These are phyloP conservation scores for Gryllus bimaculatus DNA, from an alignment of 1,140 invertebrate genomes.

Conservation along the genomic window DNA sequence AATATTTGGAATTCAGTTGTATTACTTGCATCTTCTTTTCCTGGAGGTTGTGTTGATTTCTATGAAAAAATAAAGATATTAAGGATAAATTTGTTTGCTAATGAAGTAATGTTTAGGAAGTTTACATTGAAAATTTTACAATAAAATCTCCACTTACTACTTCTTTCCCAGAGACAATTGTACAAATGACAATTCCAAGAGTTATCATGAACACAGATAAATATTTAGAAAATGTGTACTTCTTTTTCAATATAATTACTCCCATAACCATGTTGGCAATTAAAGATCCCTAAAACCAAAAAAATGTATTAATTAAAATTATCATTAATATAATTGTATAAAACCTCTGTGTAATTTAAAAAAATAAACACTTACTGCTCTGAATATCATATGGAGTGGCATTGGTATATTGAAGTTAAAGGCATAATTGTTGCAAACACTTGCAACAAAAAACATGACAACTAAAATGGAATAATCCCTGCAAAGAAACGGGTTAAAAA, in stretches of 20 bases:
- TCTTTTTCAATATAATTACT: slow-evolving; percentile 77
- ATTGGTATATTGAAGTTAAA: slow-evolving; percentile 96
- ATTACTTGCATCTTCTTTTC: slow-evolving; percentile 20
- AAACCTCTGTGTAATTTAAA: not conserved
- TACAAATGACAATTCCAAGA: slow-evolving; percentile 82
- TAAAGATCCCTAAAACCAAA: slow-evolving; percentile 72
- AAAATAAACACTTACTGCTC: slow-evolving; percentile 59
- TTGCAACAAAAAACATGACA: slow-evolving; percentile 82
- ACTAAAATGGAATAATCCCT: slow-evolving; percentile 82
- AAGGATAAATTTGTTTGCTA: not conserved
- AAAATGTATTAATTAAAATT: slow-evolving; percentile 25
- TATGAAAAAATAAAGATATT: slow-evolving; percentile 8
- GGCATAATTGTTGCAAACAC: slow-evolving; percentile 92
- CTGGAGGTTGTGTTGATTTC: slow-evolving; percentile 17
- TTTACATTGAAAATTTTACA: not conserved
- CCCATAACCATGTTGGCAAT: slow-evolving; percentile 96
- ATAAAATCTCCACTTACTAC: slow-evolving; percentile 34
- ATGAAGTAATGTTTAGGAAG: too few species aligned
- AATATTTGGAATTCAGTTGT: slow-evolving; percentile 46
- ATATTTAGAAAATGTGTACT: slow-evolving; percentile 79
- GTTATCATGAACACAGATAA: slow-evolving; percentile 88
- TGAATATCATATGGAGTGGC: slow-evolving; percentile 97
- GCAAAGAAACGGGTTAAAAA: slow-evolving; percentile 27
- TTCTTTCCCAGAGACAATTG: slow-evolving; percentile 72
- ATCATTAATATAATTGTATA: too few species aligned